Evolutionary conservation across 2,888 invertebrate species (phyloP), one percentile per base, ranked within the genome.

Genomic region (Pinctada fucata): DNA sequence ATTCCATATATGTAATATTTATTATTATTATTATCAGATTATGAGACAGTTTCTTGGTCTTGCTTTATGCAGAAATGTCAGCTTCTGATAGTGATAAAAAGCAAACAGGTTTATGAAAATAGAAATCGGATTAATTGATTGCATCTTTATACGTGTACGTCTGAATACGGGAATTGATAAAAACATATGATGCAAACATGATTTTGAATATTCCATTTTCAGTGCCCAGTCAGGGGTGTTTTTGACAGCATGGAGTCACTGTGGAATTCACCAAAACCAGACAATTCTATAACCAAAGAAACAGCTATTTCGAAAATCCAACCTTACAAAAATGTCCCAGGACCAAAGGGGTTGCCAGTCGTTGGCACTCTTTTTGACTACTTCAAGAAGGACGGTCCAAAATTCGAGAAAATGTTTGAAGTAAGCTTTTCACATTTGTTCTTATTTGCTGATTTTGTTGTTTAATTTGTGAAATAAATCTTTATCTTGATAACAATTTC

Each of bases 361-460:
- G 83, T 91, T 2, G 91, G 91, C 58, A 90, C 90, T 4, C 77
- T 91, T 47, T 87, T 89, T 45, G 89, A 91, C 49, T 91, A 91
- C 80, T 85, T 90, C 67, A 90, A 91, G 80, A 90, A 90, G 76
- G 90, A 90, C 72, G 92, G 92, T 48, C 85, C 89, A 31, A 84
- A 84, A 74, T 92, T 92, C 80, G 86, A 85, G 71, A 92, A 91
- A 86, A 91, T 92, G 90, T 91, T 91, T 84, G 89, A 92, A 87
- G 92, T 92, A 84, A 64, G 84, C 63, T 13, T 51, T n/a, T 45
- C 3, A 2, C 47, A 16, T 65, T 52, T 75, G 45, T 58, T 3
- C 45, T 52, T 67, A n/a, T 74, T 67, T 16, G n/a, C 48, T 49
- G 10, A 49, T 10, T 67, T 31, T 31, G 31, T 31, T 31, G 31